These are phyloP conservation scores for Synergus laeviventris DNA, from an alignment of 2,888 invertebrate genomes.

Conservation along the genomic window DNA sequence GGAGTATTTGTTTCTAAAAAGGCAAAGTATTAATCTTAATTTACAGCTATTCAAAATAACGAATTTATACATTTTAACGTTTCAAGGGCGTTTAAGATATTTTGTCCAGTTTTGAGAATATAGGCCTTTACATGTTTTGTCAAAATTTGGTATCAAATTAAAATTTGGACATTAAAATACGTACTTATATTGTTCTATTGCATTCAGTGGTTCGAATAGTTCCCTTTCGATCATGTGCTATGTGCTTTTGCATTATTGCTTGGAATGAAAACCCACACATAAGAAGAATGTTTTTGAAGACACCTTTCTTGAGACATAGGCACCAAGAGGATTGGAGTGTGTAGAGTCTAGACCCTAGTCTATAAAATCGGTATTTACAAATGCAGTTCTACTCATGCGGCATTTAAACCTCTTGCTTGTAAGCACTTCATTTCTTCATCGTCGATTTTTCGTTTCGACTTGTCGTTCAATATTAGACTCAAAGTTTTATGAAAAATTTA, in stretches of 20 bases:
- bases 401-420: slow-evolving; percentile 42
- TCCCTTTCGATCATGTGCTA: slow-evolving; percentile 1
- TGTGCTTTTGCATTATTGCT: slow-evolving; percentile 64
- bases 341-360: slow-evolving; percentile 65
- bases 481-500: slow-evolving; percentile 51
- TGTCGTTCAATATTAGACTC: slow-evolving; percentile 25
- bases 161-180: background rate
- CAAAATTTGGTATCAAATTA: background rate
- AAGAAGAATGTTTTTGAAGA: slow-evolving; percentile 45
- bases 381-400: slow-evolving; percentile 14
- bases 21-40: background rate
- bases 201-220: background rate
- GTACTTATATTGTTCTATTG: background rate
- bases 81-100: background rate
- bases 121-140: background rate
- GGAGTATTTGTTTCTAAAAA: too few relatives aligned
- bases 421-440: slow-evolving; percentile 43
- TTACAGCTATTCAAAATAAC: background rate
- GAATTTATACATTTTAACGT: background rate
- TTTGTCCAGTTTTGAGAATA: background rate
- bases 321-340: slow-evolving; percentile 70
- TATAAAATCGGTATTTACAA: slow-evolving; percentile 44
- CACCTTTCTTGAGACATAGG: slow-evolving; percentile 53
- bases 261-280: slow-evolving; percentile 64
- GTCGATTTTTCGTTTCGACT: slow-evolving; percentile 27